Conservation (phyloP, 2,113 vertebrate genomes). For the Daubentonia madagascariensis region DNA sequence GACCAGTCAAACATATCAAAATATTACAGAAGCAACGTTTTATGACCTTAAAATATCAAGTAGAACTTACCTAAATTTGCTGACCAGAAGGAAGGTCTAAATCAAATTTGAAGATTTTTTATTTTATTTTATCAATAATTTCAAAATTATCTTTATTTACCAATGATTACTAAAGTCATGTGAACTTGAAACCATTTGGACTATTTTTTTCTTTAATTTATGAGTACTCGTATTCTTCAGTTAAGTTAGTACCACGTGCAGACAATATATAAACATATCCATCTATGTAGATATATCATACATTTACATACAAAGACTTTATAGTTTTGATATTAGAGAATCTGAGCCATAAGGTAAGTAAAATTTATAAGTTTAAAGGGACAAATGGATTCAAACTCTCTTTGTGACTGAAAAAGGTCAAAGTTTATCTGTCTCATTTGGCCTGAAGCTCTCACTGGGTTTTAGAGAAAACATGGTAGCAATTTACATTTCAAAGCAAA, state of each 20-base stretch:
- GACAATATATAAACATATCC: background rate
- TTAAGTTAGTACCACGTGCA: background rate
- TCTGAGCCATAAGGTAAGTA: background rate
- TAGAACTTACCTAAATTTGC: too few relatives aligned
- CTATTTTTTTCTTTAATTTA: too few relatives aligned
- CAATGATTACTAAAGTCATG: background rate
- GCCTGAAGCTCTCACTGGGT: background rate
- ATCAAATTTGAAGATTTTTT: background rate
- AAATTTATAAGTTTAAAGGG: background rate
- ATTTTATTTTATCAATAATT: background rate
- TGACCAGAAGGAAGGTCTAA: background rate
- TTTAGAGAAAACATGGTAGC: background rate
- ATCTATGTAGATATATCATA: background rate
- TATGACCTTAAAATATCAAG: too few relatives aligned
- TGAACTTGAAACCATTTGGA: background rate
- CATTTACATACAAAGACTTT: background rate
- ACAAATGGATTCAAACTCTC: background rate
- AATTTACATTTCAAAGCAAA: background rate
- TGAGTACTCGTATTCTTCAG: background rate
- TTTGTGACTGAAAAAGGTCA: background rate
- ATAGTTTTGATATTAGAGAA: background rate
- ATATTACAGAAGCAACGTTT: too few relatives aligned
- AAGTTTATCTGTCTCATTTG: background rate
- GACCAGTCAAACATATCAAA: too few relatives aligned
- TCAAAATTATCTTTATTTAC: background rate